A percentile compares a stretch with the other conserved stretches of the same genome.
phyloP scores from a whole-genome alignment of 2,888 invertebrate genomes.

The Autographa gamma region DNA sequence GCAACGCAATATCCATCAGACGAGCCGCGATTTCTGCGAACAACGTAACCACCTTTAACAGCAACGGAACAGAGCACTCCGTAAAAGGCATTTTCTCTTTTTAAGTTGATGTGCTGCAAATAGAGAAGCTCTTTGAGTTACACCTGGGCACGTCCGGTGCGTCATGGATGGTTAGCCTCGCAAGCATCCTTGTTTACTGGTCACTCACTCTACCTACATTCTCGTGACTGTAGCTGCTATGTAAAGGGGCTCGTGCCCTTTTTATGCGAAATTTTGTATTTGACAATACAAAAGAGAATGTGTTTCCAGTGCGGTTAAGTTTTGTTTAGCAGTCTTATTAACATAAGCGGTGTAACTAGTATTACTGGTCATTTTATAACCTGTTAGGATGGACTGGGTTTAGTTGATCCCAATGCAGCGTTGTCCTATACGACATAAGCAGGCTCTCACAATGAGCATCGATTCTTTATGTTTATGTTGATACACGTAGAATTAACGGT shows the following conservation, averaged over 20 bases:
- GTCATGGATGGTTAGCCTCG: background rate
- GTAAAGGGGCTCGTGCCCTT: too few species aligned
- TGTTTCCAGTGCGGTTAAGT: too few species aligned
- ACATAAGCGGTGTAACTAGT: too few species aligned
- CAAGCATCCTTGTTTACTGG: background rate
- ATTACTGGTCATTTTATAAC: too few species aligned
- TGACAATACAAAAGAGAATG: too few species aligned
- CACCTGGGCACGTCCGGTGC: background rate
- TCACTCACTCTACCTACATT: too few species aligned
- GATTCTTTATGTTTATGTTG: background rate
- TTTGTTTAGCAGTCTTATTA: too few species aligned
- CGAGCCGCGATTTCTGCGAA: background rate
- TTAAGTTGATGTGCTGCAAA: background rate
- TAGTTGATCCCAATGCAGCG: too few species aligned
- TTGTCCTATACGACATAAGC: too few species aligned
- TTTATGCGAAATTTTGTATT: too few species aligned
- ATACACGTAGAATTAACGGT: background rate
- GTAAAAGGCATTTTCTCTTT: background rate
- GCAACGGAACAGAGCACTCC: accelerated
- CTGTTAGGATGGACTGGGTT: too few species aligned
- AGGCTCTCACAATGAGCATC: background rate
- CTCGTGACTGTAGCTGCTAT: too few species aligned
- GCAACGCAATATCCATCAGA: background rate
- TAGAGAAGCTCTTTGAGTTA: background rate
- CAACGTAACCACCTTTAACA: background rate